Evolutionary conservation across 2,888 invertebrate species (phyloP).

Genomic region (Cryptocheilus praepositus): DNA sequence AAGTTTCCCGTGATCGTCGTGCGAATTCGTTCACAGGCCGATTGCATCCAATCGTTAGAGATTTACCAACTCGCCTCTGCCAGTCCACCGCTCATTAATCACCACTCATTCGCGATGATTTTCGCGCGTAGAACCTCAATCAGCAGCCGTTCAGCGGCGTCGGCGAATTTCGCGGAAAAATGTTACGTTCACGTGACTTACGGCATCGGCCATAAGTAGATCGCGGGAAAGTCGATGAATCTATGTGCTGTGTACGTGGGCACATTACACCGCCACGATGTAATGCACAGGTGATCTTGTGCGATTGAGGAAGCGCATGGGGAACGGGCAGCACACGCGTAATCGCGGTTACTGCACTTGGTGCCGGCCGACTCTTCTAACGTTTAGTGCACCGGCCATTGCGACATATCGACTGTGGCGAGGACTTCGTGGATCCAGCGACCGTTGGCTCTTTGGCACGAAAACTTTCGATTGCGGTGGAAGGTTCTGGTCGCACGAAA

Average conservation of each 20-base stretch:
- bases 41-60: not conserved
- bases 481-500: constrained; percentile 39
- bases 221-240: constrained; percentile 39
- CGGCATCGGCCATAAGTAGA: constrained; percentile 16
- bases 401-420: constrained; percentile 26
- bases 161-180: constrained; percentile 18
- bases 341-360: constrained; percentile 41
- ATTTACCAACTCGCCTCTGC: not conserved
- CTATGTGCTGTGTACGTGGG: constrained; percentile 4
- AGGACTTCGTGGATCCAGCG: constrained; percentile 34
- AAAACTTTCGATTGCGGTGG: constrained; percentile 45
- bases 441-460: constrained; percentile 10
- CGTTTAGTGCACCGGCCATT: constrained; percentile 26
- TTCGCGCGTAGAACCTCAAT: constrained; percentile 13
- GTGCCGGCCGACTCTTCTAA: constrained; percentile 9
- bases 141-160: not conserved
- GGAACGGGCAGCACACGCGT: constrained; percentile 23
- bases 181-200: constrained; percentile 25
- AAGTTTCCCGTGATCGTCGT: constrained; percentile 17
- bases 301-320: constrained; percentile 44
- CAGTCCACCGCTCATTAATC: not conserved
- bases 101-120: constrained; percentile 19
- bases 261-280: constrained; percentile 3
- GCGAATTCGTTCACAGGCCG: constrained; percentile 9
- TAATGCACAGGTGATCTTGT: constrained; percentile 36